phyloP scores from a whole-genome alignment of 2,113 vertebrate genomes.

The Danionella cerebrum region DNA sequence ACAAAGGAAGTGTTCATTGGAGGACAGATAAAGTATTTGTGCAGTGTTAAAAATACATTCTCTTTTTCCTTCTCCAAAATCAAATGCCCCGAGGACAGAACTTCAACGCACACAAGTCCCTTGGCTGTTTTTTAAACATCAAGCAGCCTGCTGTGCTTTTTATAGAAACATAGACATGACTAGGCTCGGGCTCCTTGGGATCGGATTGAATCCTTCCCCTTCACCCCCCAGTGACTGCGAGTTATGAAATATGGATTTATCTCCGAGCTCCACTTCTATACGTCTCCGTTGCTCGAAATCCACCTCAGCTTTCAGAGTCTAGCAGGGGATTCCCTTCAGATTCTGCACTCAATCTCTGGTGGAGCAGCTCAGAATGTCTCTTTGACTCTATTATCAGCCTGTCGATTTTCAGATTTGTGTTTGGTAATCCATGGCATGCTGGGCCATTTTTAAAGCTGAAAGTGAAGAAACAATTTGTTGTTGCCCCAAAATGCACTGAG shows the following conservation, averaged over 20 bases:
- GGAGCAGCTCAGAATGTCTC: not conserved
- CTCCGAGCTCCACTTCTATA: constrained; percentile 17
- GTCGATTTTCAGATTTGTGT: not conserved
- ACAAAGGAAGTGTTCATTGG: not conserved
- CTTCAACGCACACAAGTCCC: not conserved
- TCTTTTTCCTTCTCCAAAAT: not conserved
- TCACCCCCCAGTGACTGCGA: not conserved
- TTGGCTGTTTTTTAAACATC: constrained; percentile 29
- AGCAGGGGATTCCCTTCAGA: constrained; percentile 21
- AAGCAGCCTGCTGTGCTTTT: constrained; percentile 11
- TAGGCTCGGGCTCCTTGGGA: constrained; percentile 5
- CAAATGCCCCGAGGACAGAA: constrained; percentile 11
- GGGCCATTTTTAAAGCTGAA: too few relatives aligned
- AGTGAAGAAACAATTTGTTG: too few relatives aligned
- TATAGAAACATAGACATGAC: constrained; percentile 14
- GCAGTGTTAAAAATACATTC: constrained; percentile 23
- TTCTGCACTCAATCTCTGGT: not conserved
- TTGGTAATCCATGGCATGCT: too few relatives aligned
- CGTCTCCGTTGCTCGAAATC: constrained; percentile 5
- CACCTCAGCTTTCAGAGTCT: not conserved
- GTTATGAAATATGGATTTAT: constrained; percentile 32
- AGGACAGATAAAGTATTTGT: constrained; percentile 27
- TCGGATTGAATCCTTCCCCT: constrained; percentile 6
- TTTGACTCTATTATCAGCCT: not conserved
- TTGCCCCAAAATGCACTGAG: too few relatives aligned